phyloP scores from a whole-genome alignment of 2,888 invertebrate genomes.

The Eledona agricola region DNA sequence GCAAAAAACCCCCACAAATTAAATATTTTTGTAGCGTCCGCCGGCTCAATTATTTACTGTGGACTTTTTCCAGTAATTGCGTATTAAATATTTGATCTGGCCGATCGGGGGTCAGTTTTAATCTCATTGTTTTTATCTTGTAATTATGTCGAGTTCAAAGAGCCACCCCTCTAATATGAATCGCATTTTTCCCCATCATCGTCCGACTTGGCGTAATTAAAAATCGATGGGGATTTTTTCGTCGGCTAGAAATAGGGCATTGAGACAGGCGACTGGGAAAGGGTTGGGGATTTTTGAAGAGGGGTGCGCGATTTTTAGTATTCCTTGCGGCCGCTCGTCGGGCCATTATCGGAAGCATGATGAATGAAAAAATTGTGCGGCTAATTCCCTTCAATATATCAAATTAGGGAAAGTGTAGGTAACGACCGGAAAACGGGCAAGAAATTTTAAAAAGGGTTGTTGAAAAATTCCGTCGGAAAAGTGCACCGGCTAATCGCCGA shows the following conservation, averaged over 20 bases:
- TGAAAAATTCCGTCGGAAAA: constrained; percentile 19
- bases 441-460: constrained; percentile 31
- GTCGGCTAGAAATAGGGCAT: constrained; percentile 30
- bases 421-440: constrained; percentile 31
- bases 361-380: constrained; percentile 51
- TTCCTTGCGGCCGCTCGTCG: constrained; percentile 42
- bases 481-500: constrained; percentile 13
- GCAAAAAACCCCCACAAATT: constrained; percentile 15
- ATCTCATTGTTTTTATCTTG: constrained; percentile 35
- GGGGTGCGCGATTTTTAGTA: constrained; percentile 42
- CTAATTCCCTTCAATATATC: constrained; percentile 42
- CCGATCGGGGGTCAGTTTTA: constrained; percentile 32
- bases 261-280: constrained; percentile 18
- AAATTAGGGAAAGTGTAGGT: constrained; percentile 35
- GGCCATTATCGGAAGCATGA: constrained; percentile 53
- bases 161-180: constrained; percentile 27
- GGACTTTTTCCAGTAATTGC: constrained; percentile 23
- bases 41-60: constrained; percentile 16
- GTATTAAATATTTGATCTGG: constrained; percentile 29
- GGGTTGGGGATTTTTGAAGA: constrained; percentile 21
- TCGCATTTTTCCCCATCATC: constrained; percentile 12
- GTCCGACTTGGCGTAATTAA: constrained; percentile 27
- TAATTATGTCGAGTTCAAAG: constrained; percentile 33
- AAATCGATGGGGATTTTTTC: constrained; percentile 33
- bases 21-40: constrained; percentile 26